phyloP scores from a whole-genome alignment of 2,113 vertebrate species.

The Brachirus orientalis region DNA sequence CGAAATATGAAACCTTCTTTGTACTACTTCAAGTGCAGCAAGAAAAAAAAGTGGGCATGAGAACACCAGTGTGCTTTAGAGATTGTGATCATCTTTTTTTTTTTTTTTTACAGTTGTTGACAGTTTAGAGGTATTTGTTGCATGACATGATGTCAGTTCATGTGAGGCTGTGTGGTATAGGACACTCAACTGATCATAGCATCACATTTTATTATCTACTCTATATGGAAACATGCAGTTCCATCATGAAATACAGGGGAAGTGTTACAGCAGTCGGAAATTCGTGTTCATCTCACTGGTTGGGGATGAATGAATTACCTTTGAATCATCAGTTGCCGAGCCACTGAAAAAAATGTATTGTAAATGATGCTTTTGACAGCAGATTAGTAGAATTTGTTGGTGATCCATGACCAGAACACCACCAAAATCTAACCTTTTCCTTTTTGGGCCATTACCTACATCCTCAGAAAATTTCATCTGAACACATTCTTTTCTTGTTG shows the following conservation, averaged over 20 bases:
- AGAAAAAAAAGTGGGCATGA: slow-evolving; percentile 30
- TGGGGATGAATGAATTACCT: slow-evolving; percentile 45
- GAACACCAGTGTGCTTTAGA: slow-evolving; percentile 6
- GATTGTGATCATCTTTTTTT: slow-evolving; percentile 5
- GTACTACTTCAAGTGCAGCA: slow-evolving; percentile 63
- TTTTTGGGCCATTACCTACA: too few species aligned
- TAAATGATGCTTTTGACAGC: slow-evolving; percentile 24
- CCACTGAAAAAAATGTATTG: slow-evolving; percentile 30
- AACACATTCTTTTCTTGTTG: too few species aligned
- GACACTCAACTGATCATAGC: slow-evolving; percentile 2
- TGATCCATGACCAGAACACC: not conserved
- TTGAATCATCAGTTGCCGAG: slow-evolving; percentile 29
- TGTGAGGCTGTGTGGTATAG: not conserved
- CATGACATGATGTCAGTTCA: slow-evolving; percentile 10
- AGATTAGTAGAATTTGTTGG: slow-evolving; percentile 7
- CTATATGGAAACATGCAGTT: not conserved
- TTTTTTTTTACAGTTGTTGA: slow-evolving; percentile 1
- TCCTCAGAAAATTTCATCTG: too few species aligned
- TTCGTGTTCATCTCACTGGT: not conserved
- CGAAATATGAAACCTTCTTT: slow-evolving; percentile 82
- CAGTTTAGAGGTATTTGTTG: slow-evolving; percentile 18
- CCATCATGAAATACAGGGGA: slow-evolving; percentile 5
- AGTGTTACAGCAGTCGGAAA: slow-evolving; percentile 5
- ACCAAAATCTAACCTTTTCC: too few species aligned
- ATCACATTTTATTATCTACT: not conserved